Evolutionary conservation across 2,113 vertebrate genomes (phyloP), one percentile per base, ranked within the genome.

Genomic region (Phaetusa simplex): DNA sequence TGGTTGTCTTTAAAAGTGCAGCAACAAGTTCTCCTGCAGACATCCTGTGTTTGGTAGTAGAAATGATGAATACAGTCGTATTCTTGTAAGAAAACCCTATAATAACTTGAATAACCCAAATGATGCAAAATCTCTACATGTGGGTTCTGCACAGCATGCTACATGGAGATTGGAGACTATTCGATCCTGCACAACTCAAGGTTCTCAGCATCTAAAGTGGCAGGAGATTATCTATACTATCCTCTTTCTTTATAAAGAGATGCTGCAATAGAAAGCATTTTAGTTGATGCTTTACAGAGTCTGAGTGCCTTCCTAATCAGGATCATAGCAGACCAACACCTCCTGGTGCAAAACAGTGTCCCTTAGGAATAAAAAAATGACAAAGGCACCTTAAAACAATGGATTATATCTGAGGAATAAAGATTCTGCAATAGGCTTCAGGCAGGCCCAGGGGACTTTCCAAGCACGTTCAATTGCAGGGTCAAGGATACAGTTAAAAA

Each of bases 111-210:
- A 20, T 40, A 29, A 56, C 16, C 11, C 56, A 36, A 85, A 38
- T 5, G 14, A 17, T n/a, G 30, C 22, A 71, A 77, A 38, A 59
- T 29, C 21, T 55, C 15, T 16, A 11, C 15, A 65, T 18, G 16
- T 0, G 1, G 43, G 17, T 13, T 67, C 59, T 82, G 16, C 19
- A 43, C 2, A 1, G 43, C 4, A 0, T 64, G 27, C n/a, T 55
- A 24, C 40, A 11, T 30, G n/a, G 14, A 64, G 49, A 24, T 52
- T 0, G 1, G 18, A 86, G 30, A 9, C 58, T 34, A 10, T 45
- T 67, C 4, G 2, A 78, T 52, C 29, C 34, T 73, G 42, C 34
- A 52, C 4, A 53, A 11, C 26, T 79, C 27, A 14, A 17, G 29
- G 23, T 27, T 74, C 34, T 16, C 18, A 36, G 14, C 6, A 26